Evolutionary conservation across 2,888 invertebrate genomes (phyloP).

Genomic region (Melitaea athalia): DNA sequence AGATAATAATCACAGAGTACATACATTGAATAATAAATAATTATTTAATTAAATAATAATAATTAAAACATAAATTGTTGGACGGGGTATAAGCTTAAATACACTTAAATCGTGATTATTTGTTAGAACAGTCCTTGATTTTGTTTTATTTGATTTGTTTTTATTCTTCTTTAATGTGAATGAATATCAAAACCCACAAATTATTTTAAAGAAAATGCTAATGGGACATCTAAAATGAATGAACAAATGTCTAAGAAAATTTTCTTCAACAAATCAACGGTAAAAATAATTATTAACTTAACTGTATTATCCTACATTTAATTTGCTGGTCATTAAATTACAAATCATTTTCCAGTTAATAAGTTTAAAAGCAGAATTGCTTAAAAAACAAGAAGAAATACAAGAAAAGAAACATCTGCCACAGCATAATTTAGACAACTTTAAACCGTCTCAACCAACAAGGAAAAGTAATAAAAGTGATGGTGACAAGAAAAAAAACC

Average conservation of each 20-base stretch:
- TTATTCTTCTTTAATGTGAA: not conserved
- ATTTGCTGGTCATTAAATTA: not conserved
- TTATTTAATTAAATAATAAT: too few relatives aligned
- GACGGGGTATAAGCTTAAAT: too few relatives aligned
- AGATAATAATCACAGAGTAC: too few relatives aligned
- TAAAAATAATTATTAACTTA: slow-evolving; percentile 42
- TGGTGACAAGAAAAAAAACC: slow-evolving; percentile 55
- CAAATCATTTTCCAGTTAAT: slow-evolving; percentile 71
- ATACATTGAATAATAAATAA: too few relatives aligned
- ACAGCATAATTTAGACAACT: slow-evolving; percentile 77
- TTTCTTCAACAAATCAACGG: slow-evolving; percentile 80
- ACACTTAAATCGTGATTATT: too few relatives aligned
- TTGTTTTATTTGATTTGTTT: too few relatives aligned
- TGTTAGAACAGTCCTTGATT: too few relatives aligned
- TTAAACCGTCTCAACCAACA: slow-evolving; percentile 64
- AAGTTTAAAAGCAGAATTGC: slow-evolving; percentile 94
- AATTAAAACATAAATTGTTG: too few relatives aligned
- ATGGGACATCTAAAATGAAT: slow-evolving; percentile 53
- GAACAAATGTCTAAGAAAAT: slow-evolving; percentile 68
- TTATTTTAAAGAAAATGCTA: too few relatives aligned
- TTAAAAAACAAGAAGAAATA: slow-evolving; percentile 93
- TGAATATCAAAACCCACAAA: not conserved
- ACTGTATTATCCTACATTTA: not conserved
- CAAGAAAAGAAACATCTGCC: slow-evolving; percentile 83
- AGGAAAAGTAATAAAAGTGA: slow-evolving; percentile 59